A percentile compares a stretch with the other conserved stretches of the same genome.
Evolutionary conservation across 2,888 invertebrate species (phyloP).

Genomic region (Morinoia aosen): DNA sequence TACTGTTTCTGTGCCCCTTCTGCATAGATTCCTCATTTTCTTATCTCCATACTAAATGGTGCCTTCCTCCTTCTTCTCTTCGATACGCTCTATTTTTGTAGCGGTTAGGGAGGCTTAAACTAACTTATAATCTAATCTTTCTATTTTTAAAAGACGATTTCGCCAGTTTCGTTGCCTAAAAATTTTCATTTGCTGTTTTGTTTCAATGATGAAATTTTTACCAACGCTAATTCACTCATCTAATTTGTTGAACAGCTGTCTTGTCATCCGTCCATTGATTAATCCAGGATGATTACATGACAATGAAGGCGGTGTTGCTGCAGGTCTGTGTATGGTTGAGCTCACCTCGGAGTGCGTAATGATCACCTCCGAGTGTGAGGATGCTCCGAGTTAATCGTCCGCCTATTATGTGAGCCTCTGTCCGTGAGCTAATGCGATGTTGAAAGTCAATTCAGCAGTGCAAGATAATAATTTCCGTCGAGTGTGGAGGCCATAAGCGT

Average conservation of each 20-base stretch:
- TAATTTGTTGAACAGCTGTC: neutral
- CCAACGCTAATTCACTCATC: neutral
- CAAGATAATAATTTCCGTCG: neutral
- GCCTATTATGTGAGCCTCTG: neutral
- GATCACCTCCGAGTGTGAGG: neutral
- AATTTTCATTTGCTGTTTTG: neutral
- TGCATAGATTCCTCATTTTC: no score
- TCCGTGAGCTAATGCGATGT: neutral
- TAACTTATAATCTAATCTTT: no score
- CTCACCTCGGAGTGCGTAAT: no score
- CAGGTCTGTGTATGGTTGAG: neutral
- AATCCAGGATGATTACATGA: neutral
- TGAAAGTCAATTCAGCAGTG: neutral
- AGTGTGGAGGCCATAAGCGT: neutral
- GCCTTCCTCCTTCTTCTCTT: no score
- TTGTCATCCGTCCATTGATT: no score
- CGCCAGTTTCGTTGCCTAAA: neutral
- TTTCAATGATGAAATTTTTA: neutral
- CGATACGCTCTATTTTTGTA: no score
- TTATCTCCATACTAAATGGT: no score
- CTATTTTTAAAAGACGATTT: neutral
- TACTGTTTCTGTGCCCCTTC: no score
- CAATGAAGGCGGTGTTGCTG: neutral
- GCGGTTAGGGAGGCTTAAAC: no score
- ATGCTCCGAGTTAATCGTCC: neutral